Base-by-base conservation (phyloP, 2,888 invertebrate species). In the Biston betularia region DNA sequence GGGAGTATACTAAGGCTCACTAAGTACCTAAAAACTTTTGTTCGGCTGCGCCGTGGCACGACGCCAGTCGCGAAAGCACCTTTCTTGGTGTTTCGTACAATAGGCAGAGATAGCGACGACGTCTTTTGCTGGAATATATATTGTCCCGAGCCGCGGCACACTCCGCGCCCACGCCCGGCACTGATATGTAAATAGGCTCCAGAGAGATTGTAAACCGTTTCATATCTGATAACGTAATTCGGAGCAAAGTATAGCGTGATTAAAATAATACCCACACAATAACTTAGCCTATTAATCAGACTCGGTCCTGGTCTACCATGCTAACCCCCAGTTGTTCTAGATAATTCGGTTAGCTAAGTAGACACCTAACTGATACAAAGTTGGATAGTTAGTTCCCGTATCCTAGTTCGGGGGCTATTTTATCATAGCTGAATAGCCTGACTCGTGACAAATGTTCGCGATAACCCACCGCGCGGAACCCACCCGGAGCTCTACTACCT, bases 181-280 rank as follows among this genome's bases (percentile, higher is more conserved):
- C 89, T 88, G 90, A 90, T 91, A 92, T 92, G 91, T 89, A 92
- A 92, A 92, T 91, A 83, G 79, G 85, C 86, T 82, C 86, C 81
- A 82, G 76, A 82, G 78, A 88, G 85, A 90, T 90, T 88, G 89
- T 90, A 90, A 91, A 90, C 87, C 87, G 86, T 88, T 87, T 87
- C 82, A 83, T 85, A 91, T 89, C 90, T 83, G 90, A 91, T 90
- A 89, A 84, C 79, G 80, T 85, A 87, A 88, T 90, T 89, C 81
- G 79, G 84, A 83, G 81, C 82, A 81, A 83, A 86, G 84, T 85
- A 85, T 78, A 84, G 76, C 74, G 75, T 50, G 34, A 74, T 80
- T 81, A 66, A 76, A 74, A 69, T 69, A 71, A 72, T 69, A 62
- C 58, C 61, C 66, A 58, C 66, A 65, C 73, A 73, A 77, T 77